Evolutionary conservation across 2,797 vertebrate species (phyloP), one percentile per base, ranked within the genome.

Genomic region (Myiothlypis chrysogaster): DNA sequence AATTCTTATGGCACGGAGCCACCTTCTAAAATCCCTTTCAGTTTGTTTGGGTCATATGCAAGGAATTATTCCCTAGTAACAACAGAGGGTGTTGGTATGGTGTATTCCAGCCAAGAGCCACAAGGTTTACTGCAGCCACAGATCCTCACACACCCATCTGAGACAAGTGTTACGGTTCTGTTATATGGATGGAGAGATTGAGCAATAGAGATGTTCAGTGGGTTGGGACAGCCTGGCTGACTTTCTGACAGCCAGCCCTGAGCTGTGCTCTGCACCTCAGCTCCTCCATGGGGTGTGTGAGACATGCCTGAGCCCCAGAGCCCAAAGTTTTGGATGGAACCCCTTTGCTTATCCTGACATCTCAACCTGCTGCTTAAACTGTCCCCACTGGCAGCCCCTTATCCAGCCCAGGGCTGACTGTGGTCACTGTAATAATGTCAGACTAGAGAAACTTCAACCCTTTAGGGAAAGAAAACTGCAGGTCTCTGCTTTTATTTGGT

Each of bases 81-180:
- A 43, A 10, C 64, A 65, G 49, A 3, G 64, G 71, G 50, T 52
- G 34, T 53, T 69, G 61, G 70, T 39, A 24, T 53, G 77, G 70
- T 49, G 25, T 34, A 44, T 59, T 81, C 61, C 75, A 84, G 87
- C 93, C 83, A 95, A 71, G 79, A 89, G 72, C 90, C 11, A 0
- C 71, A 60, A 79, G 63, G 85, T 87, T 95, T 95, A 81, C 92
- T 96, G 53, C 44, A 79, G 80, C 77, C 82, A 79, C 12, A 7
- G 75, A 89, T 60, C 73, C 80, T 93, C 88, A 80, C 87, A 94
- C 91, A 80, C 88, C 90, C 95, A 1, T 83, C 80, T 93, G 93
- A 96, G 91, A 82, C 73, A 91, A 91, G 93, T 32, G 66, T 66
- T 90, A 66, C 14, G 80, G 78, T 84, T 52, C 59, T 49, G 46